Evolutionary conservation across 35 echinoderm and acorn worm species (phyloP).

Genomic region (Lytechinus variegatus): DNA sequence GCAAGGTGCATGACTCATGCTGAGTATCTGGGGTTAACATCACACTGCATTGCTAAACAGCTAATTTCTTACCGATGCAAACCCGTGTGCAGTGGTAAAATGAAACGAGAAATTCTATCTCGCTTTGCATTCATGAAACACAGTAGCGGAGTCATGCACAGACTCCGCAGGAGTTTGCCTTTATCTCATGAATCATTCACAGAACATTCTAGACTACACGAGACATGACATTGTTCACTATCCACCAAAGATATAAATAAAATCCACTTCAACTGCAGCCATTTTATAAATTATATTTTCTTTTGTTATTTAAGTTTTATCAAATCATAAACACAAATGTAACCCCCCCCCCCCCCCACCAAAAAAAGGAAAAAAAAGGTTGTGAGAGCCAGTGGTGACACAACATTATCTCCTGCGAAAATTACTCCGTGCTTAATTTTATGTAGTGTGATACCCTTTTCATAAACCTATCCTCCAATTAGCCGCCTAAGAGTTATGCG

Average conservation of each 20-base stretch:
- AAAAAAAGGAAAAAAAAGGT: not conserved
- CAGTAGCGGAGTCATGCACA: not conserved
- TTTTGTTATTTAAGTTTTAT: too few relatives aligned
- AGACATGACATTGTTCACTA: too few relatives aligned
- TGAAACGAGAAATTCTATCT: not conserved
- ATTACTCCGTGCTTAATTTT: too few relatives aligned
- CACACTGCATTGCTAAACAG: conserved; percentile 1
- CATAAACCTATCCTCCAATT: too few relatives aligned
- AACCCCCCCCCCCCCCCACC: too few relatives aligned
- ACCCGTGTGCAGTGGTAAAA: not conserved
- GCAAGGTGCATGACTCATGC: not conserved
- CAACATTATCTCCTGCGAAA: too few relatives aligned
- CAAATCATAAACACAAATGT: too few relatives aligned
- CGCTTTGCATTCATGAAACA: not conserved
- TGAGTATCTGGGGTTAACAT: not conserved
- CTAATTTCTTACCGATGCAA: not conserved
- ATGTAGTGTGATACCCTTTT: too few relatives aligned
- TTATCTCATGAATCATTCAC: not conserved
- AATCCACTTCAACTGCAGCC: too few relatives aligned
- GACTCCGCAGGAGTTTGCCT: not conserved
- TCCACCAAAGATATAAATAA: too few relatives aligned
- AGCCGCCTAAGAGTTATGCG: too few relatives aligned
- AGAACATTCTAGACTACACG: not conserved
- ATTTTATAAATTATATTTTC: too few relatives aligned
- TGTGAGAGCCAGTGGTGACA: not conserved